A percentile compares a stretch with the other conserved stretches of the same genome.
Conservation (phyloP, 2,113 vertebrate genomes). For the Syrrhaptes paradoxus region DNA sequence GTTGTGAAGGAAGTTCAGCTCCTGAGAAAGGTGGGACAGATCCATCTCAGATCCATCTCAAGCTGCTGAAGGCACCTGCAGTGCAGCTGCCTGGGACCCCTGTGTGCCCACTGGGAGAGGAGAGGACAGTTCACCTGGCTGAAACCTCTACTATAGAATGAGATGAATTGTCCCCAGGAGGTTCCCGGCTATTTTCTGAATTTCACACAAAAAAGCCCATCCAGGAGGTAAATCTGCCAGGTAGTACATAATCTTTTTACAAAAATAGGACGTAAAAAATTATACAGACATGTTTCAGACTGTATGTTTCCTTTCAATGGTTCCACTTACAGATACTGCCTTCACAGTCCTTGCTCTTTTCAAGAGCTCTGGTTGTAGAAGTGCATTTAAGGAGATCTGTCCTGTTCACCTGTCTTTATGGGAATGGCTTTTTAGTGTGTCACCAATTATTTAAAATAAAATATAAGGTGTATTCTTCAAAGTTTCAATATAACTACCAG, state of each 20-base stretch:
- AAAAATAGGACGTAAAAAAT: background rate
- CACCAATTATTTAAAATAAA: background rate
- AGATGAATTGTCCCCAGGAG: background rate
- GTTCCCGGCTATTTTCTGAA: background rate
- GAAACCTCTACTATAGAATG: background rate
- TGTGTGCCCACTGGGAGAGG: fast-evolving
- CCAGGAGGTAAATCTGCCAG: background rate
- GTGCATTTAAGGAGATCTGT: background rate
- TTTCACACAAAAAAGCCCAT: background rate
- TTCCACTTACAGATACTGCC: background rate
- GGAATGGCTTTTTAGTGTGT: background rate
- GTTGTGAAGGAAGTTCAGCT: background rate
- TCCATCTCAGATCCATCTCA: background rate
- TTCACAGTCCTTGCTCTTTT: background rate
- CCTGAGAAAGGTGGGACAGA: background rate
- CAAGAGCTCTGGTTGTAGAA: background rate
- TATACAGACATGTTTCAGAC: background rate
- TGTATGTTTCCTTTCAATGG: background rate
- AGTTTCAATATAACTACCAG: background rate
- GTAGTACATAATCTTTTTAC: background rate
- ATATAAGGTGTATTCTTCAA: background rate
- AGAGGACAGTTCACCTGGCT: background rate
- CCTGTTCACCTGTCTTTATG: background rate
- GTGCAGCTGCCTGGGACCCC: background rate
- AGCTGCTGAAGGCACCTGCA: background rate